Percentiles rank a stretch among this genome's conserved stretches.
These are phyloP conservation scores for Eriocheir sinensis DNA, from an alignment of 1,140 invertebrate species.

Conservation along the genomic window DNA sequence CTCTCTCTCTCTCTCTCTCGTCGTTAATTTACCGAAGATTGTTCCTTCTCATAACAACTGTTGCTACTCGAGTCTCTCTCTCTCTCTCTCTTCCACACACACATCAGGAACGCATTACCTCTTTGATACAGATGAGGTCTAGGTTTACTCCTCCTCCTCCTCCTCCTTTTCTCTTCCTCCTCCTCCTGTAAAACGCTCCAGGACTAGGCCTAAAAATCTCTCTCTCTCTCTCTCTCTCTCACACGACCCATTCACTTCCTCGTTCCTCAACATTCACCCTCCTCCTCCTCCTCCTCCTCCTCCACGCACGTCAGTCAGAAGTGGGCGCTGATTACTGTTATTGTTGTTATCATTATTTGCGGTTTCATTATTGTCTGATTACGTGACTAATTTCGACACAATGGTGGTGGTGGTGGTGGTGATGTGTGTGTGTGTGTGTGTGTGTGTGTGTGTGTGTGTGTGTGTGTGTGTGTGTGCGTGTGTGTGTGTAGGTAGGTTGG, in stretches of 20 bases:
- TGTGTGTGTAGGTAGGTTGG: not conserved
- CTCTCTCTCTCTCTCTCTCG: slow-evolving; percentile 58
- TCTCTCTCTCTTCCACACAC: not conserved
- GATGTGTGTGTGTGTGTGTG: not conserved
- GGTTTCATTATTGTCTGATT: not conserved
- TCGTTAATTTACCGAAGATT: not conserved
- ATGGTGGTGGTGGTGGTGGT: not conserved
- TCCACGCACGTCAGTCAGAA: not conserved
- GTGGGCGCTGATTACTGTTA: not conserved
- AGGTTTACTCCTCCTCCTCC: not conserved
- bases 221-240: slow-evolving; percentile 42
- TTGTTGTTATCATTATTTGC: not conserved
- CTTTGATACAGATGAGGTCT: too few species aligned
- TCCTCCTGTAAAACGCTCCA: not conserved
- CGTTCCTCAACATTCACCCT: not conserved
- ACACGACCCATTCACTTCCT: not conserved
- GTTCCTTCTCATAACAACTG: not conserved
- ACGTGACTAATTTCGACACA: not conserved
- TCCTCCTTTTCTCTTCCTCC: not conserved
- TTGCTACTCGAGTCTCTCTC: not conserved
- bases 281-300: not conserved
- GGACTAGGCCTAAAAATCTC: not conserved
- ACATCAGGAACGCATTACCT: too few species aligned
- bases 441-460: not conserved
- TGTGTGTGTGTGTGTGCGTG: too few species aligned